Percentiles rank a stretch among this genome's conserved stretches.
phyloP scores from a whole-genome alignment of 2,797 vertebrate genomes.

The Chaunax sp. region DNA sequence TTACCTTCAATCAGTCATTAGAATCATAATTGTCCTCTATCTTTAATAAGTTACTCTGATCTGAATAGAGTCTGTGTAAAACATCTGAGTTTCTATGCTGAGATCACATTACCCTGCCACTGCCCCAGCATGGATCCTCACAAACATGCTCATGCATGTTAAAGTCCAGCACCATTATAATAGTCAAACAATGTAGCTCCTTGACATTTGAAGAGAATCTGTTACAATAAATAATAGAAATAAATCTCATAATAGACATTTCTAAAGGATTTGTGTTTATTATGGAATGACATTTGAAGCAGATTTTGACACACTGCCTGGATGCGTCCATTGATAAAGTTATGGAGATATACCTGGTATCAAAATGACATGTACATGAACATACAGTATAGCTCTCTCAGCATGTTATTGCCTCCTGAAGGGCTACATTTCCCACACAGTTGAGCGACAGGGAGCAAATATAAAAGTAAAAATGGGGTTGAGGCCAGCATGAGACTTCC shows the following conservation, averaged over 20 bases:
- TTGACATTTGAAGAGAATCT: background rate
- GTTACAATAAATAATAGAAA: background rate
- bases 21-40: too few species aligned
- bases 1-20: too few species aligned
- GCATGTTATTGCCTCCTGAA: background rate
- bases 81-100: background rate
- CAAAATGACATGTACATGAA: too few species aligned
- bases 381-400: background rate
- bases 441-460: conserved; percentile 4
- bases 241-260: background rate
- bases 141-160: background rate
- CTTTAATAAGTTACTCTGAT: background rate
- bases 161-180: conserved; percentile 5
- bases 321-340: too few species aligned
- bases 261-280: background rate
- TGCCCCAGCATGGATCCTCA: background rate
- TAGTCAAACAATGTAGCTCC: too few species aligned
- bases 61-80: background rate
- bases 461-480: conserved; percentile 17
- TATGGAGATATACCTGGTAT: background rate
- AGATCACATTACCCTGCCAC: background rate
- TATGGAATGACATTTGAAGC: background rate
- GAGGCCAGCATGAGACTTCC: conserved; percentile 15
- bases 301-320: too few species aligned
- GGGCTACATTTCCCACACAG: conserved; percentile 9